Percentiles rank a stretch among this genome's conserved stretches.
Conservation (phyloP, 2,888 invertebrate species). For the Trichacis sp. region DNA sequence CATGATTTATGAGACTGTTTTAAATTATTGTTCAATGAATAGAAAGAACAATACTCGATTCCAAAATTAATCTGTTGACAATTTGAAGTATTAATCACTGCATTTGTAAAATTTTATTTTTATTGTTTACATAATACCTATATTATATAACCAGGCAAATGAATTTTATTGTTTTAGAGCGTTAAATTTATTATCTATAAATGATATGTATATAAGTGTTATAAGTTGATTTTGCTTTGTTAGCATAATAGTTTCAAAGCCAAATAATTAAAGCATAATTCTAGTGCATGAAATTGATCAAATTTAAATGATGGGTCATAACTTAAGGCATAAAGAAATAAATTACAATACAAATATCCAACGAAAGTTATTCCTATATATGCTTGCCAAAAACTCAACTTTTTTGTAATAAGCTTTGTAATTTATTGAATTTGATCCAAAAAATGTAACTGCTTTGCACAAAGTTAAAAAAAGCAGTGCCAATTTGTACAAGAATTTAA, state of each 20-base stretch:
- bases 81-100: neutral
- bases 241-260: no score
- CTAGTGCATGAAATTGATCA: no score
- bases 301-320: no score
- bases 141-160: no score
- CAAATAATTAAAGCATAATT: no score
- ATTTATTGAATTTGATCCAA: neutral
- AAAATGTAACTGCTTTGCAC: neutral
- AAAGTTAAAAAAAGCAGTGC: neutral
- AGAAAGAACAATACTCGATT: neutral
- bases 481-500: neutral
- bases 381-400: no score
- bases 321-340: no score
- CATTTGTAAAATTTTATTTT: neutral
- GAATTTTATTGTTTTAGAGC: neutral
- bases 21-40: neutral
- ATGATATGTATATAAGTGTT: neutral
- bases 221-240: no score
- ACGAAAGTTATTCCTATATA: no score
- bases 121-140: no score
- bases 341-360: no score
- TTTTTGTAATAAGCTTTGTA: neutral
- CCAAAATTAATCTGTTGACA: slow-evolving; percentile 1
- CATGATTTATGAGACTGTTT: slow-evolving; percentile 22
- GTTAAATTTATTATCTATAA: neutral